Evolutionary conservation across 1,140 invertebrate species (phyloP).

Genomic region (Drosophila sechellia): DNA sequence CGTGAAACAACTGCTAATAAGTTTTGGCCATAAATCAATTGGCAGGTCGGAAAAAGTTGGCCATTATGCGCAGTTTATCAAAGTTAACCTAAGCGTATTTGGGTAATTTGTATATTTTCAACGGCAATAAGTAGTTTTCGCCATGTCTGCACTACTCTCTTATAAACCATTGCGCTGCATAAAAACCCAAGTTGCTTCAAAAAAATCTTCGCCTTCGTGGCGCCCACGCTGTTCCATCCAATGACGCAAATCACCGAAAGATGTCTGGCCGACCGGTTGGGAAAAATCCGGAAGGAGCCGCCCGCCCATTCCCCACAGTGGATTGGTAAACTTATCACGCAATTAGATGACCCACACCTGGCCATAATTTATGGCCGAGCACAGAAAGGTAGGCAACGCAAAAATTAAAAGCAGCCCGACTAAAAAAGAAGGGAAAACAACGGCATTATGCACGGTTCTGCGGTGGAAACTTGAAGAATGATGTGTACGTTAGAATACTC

Average conservation of each 20-base stretch:
- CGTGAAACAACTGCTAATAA: constrained; percentile 57
- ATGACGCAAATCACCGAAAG: constrained; percentile 60
- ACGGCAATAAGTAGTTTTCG: constrained; percentile 4
- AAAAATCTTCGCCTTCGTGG: constrained; percentile 14
- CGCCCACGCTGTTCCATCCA: constrained; percentile 5
- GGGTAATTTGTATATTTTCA: constrained; percentile 23
- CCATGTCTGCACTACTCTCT: neutral
- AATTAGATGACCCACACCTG: constrained; percentile 71
- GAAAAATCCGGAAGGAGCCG: constrained; percentile 1
- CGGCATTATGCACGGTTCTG: constrained; percentile 12
- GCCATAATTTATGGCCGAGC: constrained; percentile 61
- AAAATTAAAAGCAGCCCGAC: constrained; percentile 46
- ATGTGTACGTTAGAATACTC: constrained; percentile 27
- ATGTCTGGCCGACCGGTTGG: constrained; percentile 12
- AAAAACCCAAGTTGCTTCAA: constrained; percentile 21
- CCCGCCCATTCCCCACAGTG: constrained; percentile 31
- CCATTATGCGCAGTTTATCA: constrained; percentile 42
- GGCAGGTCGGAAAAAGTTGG: constrained; percentile 21
- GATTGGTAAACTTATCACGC: constrained; percentile 80
- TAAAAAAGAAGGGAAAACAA: constrained; percentile 9
- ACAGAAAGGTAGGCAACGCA: constrained; percentile 54
- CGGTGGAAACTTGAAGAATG: constrained; percentile 44
- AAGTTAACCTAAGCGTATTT: constrained; percentile 29
- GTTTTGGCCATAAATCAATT: constrained; percentile 68
- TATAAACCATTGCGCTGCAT: neutral